Percentiles rank a stretch among this genome's conserved stretches.
These are phyloP conservation scores for Brachyalestes nurse DNA, from an alignment of 2,797 vertebrate genomes.

Conservation along the genomic window DNA sequence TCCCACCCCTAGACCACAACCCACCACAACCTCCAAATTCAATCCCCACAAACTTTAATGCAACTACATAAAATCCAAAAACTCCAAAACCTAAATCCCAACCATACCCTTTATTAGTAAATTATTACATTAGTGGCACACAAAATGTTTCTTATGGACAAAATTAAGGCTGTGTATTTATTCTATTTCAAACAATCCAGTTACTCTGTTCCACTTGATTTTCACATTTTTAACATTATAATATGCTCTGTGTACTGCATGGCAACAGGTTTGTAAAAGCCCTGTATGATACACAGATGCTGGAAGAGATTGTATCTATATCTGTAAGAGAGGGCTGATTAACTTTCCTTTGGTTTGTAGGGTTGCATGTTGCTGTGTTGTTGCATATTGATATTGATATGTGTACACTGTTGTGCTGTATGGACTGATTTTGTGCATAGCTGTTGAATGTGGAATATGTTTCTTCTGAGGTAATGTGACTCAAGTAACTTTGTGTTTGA, in stretches of 20 bases:
- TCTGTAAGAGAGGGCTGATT: not conserved
- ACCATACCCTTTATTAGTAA: conserved; percentile 4
- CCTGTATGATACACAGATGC: not conserved
- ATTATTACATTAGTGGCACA: conserved; percentile 6
- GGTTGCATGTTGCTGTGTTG: conserved; percentile 58
- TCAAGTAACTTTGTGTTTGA: conserved; percentile 39
- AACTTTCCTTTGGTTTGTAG: conserved; percentile 37
- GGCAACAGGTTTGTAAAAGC: not conserved
- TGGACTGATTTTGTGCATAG: conserved; percentile 55
- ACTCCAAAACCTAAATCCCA: not conserved
- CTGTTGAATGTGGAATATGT: conserved; percentile 53
- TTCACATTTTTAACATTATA: not conserved
- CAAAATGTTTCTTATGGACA: not conserved
- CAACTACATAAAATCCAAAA: not conserved
- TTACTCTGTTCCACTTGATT: not conserved
- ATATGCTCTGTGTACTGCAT: not conserved
- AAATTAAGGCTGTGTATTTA: not conserved
- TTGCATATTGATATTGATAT: conserved; percentile 42
- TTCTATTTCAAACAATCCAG: not conserved
- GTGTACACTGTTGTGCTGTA: conserved; percentile 57
- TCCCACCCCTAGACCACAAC: not conserved
- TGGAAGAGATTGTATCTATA: not conserved
- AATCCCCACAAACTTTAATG: not conserved
- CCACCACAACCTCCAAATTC: not conserved
- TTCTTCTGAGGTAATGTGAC: conserved; percentile 50